Conservation (phyloP, 1,140 invertebrate species). For the Thaumetopoea pityocampa region DNA sequence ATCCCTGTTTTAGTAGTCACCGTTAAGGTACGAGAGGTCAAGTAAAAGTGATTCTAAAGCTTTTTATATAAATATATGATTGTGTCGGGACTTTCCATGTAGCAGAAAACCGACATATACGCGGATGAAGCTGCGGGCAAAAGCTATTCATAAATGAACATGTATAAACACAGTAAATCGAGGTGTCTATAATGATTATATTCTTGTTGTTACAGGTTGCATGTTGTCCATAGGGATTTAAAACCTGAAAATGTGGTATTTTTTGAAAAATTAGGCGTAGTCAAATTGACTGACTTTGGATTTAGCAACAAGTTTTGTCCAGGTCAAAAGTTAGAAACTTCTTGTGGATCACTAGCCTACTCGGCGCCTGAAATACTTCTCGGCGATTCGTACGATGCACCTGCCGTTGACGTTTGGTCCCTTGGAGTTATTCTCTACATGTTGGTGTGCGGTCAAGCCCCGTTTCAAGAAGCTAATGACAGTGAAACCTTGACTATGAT, state of each 20-base stretch:
- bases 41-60: too few relatives aligned
- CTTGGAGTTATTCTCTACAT: slow-evolving; percentile 98
- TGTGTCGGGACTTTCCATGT: too few relatives aligned
- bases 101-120: too few relatives aligned
- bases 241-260: slow-evolving; percentile 99
- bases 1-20: too few relatives aligned
- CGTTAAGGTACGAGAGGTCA: too few relatives aligned
- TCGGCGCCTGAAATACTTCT: slow-evolving; percentile 99
- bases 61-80: too few relatives aligned
- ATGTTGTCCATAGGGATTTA: slow-evolving; percentile 96
- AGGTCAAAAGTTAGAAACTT: slow-evolving; percentile 98
- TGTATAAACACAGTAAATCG: too few relatives aligned
- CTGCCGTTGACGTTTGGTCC: slow-evolving; percentile 99
- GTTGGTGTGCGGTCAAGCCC: slow-evolving; percentile 97
- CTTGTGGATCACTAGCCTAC: slow-evolving; percentile 99
- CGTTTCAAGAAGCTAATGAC: slow-evolving; percentile 99
- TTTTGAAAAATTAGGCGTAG: slow-evolving; percentile 97
- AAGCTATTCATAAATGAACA: too few relatives aligned
- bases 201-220: slow-evolving; percentile 65
- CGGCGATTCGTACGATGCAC: slow-evolving; percentile 95
- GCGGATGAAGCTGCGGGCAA: too few relatives aligned
- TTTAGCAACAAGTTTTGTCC: slow-evolving; percentile 98
- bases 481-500: slow-evolving; percentile 99
- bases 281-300: slow-evolving; percentile 99
- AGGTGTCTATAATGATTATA: too few relatives aligned